phyloP scores from a whole-genome alignment of 2,797 vertebrate species.

The Buphagus erythrorhynchus region DNA sequence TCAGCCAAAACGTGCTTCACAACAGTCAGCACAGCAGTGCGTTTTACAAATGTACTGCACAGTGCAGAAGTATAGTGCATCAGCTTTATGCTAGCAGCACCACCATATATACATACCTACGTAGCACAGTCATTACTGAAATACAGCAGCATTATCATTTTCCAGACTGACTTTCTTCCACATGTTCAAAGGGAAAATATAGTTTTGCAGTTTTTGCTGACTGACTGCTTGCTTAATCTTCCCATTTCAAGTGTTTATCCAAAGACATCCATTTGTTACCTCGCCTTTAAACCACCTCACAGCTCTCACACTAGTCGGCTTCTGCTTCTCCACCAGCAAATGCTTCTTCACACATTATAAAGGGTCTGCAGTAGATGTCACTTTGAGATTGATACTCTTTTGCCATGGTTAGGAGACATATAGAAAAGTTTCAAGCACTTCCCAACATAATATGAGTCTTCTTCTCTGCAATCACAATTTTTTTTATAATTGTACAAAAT shows the following conservation, averaged over 20 bases:
- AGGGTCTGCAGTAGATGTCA: background rate
- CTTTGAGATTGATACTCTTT: background rate
- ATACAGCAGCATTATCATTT: background rate
- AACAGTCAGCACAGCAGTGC: accelerated
- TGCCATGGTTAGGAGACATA: background rate
- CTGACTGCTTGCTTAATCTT: background rate
- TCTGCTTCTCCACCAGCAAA: background rate
- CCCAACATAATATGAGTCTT: background rate
- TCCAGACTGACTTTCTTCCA: background rate
- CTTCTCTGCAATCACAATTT: background rate
- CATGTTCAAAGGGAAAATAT: background rate
- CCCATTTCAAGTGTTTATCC: background rate
- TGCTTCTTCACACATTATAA: background rate
- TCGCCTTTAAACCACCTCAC: background rate
- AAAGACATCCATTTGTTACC: too few species aligned
- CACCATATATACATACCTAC: too few species aligned
- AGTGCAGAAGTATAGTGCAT: background rate
- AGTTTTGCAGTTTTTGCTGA: background rate
- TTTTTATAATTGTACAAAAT: background rate
- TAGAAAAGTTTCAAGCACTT: background rate
- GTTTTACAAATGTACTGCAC: background rate
- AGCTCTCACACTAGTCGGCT: background rate
- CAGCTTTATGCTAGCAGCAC: background rate
- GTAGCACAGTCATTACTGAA: accelerated
- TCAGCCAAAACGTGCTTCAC: background rate